Conservation (phyloP, 2,797 vertebrate genomes). For the Pangasius sanitwongsei region DNA sequence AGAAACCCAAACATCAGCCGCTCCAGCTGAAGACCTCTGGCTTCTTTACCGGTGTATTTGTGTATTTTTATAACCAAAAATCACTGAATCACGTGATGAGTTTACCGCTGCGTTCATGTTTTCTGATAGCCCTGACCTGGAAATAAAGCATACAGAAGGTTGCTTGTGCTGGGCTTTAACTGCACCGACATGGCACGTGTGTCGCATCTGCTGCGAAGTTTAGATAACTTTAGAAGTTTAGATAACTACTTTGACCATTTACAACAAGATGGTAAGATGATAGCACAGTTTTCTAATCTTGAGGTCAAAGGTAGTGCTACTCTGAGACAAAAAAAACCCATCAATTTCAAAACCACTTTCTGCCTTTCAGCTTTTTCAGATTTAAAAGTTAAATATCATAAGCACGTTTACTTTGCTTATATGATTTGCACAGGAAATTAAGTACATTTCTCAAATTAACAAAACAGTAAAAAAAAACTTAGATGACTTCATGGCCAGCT, state of each 20-base stretch:
- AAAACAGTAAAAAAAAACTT: too few relatives aligned
- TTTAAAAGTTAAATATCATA: background rate
- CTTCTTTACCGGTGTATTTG: background rate
- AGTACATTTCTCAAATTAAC: too few relatives aligned
- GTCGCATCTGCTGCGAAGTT: background rate
- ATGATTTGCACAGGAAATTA: background rate
- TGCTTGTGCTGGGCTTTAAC: background rate
- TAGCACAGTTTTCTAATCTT: background rate
- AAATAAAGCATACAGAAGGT: background rate
- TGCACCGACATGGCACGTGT: background rate
- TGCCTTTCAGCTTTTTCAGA: background rate
- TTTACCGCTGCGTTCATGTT: background rate
- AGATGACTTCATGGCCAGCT: too few relatives aligned
- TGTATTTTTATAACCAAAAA: too few relatives aligned
- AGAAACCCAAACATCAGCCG: background rate
- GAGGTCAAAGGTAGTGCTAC: background rate
- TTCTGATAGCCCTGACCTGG: background rate
- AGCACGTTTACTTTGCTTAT: too few relatives aligned
- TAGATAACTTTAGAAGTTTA: background rate
- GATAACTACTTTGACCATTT: background rate
- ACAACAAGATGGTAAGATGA: background rate
- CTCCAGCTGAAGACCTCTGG: background rate
- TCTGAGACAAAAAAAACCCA: too few relatives aligned
- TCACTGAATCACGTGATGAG: background rate
- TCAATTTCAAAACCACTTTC: background rate